Evolutionary conservation across 2,113 vertebrate genomes (phyloP).

Genomic region (Ammodytes marinus): DNA sequence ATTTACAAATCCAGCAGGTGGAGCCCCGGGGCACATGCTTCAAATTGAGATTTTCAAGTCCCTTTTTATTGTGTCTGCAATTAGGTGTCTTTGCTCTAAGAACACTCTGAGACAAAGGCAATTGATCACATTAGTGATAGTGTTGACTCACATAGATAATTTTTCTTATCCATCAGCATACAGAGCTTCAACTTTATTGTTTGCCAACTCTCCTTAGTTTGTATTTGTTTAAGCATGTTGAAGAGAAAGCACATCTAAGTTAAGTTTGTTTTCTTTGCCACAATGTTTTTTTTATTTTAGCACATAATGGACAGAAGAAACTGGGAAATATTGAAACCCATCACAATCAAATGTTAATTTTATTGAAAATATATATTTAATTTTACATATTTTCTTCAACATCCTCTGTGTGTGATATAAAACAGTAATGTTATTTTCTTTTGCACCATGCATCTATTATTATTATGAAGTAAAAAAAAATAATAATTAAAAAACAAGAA

Average conservation of each 20-base stretch:
- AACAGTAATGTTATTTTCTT: not conserved
- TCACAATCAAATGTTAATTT: not conserved
- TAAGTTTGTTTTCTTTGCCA: not conserved
- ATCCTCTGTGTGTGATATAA: not conserved
- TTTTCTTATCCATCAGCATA: not conserved
- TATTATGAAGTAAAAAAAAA: too few relatives aligned
- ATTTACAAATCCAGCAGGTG: conserved; percentile 64
- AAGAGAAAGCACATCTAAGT: conserved; percentile 1
- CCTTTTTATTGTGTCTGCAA: conserved; percentile 13
- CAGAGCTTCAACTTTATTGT: not conserved
- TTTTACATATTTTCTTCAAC: not conserved
- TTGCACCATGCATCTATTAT: not conserved
- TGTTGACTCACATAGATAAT: not conserved
- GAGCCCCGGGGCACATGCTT: conserved; percentile 51
- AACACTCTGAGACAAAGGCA: not conserved
- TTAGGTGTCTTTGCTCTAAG: not conserved
- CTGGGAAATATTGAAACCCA: not conserved
- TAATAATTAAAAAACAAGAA: not conserved
- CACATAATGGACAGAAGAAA: not conserved
- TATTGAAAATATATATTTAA: not conserved
- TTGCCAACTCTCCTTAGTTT: not conserved
- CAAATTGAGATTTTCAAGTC: not conserved
- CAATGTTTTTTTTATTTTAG: not conserved
- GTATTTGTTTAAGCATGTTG: not conserved
- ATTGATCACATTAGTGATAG: not conserved